Conservation (phyloP, 2,797 vertebrate species). For the Macroramphosus scolopax region DNA sequence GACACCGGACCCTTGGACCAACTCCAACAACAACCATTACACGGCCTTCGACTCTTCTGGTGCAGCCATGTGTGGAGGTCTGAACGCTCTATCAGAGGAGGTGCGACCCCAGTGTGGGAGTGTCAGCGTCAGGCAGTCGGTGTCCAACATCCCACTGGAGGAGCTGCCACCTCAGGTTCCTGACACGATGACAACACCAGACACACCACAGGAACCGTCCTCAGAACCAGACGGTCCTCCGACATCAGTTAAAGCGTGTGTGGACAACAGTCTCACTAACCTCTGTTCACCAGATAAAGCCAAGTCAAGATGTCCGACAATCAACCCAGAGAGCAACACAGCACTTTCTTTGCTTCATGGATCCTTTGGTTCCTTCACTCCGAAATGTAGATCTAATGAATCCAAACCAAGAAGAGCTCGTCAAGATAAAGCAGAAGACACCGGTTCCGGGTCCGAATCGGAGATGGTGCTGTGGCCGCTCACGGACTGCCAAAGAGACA, state of each 20-base stretch:
- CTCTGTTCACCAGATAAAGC: conserved; percentile 24
- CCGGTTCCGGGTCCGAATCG: conserved; percentile 16
- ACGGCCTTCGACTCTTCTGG: conserved; percentile 52
- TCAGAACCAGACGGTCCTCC: conserved; percentile 16
- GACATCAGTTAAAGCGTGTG: conserved; percentile 23
- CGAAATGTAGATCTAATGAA: conserved; percentile 65
- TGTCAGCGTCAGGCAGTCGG: conserved; percentile 58
- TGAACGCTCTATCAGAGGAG: conserved; percentile 80
- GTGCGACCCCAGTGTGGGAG: conserved; percentile 56
- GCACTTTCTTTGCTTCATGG: conserved; percentile 72
- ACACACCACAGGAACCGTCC: conserved; percentile 19
- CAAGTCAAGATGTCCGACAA: conserved; percentile 39
- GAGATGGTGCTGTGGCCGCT: conserved; percentile 18
- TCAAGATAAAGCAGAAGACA: conserved; percentile 27
- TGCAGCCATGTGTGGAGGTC: conserved; percentile 57
- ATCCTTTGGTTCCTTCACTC: conserved; percentile 78
- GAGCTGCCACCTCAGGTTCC: conserved; percentile 49
- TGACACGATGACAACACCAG: conserved; percentile 22
- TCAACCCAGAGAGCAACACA: conserved; percentile 36
- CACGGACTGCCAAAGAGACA: conserved; percentile 41
- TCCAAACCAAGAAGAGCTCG: conserved; percentile 29
- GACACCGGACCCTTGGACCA: conserved; percentile 60
- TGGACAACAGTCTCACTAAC: conserved; percentile 27
- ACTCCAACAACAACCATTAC: conserved; percentile 56
- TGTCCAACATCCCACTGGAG: conserved; percentile 75